These are phyloP conservation scores for Trypoxylon attenuatum DNA, from an alignment of 2,888 invertebrate species.

Conservation along the genomic window DNA sequence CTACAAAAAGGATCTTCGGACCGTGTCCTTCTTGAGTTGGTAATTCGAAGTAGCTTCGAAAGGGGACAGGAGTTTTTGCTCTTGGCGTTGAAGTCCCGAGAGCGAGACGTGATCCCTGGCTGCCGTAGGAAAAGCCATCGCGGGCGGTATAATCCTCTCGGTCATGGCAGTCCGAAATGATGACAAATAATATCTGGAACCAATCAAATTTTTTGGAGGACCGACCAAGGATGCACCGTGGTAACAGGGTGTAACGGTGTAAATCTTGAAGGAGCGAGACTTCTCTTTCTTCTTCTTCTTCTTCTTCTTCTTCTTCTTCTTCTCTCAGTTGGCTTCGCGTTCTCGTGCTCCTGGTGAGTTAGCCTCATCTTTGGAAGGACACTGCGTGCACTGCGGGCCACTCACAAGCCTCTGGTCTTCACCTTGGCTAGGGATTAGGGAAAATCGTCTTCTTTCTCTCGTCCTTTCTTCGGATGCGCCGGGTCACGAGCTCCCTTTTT, in stretches of 20 bases:
- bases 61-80: too few species aligned
- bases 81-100: too few species aligned
- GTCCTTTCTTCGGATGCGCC: constrained; percentile 4
- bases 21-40: too few species aligned
- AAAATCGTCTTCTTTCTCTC: constrained; percentile 50
- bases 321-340: background rate
- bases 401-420: constrained; percentile 29
- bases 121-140: constrained; percentile 38
- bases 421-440: constrained; percentile 48
- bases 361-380: constrained; percentile 9
- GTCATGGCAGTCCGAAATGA: constrained; percentile 65
- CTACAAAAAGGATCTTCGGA: too few species aligned
- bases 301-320: background rate
- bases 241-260: constrained; percentile 66
- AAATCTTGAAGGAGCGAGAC: constrained; percentile 57
- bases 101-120: too few species aligned
- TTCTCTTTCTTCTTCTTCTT: background rate
- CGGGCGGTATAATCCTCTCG: constrained; percentile 48
- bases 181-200: constrained; percentile 71
- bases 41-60: too few species aligned
- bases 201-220: constrained; percentile 59
- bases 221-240: constrained; percentile 36
- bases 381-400: constrained; percentile 49
- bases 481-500: constrained; percentile 7
- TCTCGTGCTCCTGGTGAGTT: background rate